A percentile compares a stretch with the other conserved stretches of the same genome.
These are phyloP conservation scores for Otolemur garnettii DNA, from an alignment of 2,113 vertebrate genomes.

Conservation along the genomic window DNA sequence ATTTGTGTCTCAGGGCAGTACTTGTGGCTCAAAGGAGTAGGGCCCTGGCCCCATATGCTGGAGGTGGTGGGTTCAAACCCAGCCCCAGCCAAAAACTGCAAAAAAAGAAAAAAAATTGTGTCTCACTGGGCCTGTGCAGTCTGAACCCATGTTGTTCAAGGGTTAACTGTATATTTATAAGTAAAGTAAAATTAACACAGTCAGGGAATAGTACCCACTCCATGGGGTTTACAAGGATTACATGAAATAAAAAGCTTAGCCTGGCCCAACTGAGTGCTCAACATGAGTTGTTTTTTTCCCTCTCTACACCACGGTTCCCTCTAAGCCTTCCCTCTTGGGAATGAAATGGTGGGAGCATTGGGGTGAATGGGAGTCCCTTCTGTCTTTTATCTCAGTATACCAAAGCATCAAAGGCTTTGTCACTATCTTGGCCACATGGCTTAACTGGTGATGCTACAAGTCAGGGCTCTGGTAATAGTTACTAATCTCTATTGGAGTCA, in stretches of 20 bases:
- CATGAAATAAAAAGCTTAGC: background rate
- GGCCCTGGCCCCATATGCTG: too few relatives aligned
- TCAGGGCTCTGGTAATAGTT: background rate
- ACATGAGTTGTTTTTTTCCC: background rate
- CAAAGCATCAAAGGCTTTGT: conserved; percentile 55
- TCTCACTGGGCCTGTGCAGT: background rate
- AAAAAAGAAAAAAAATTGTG: background rate
- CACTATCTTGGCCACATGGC: background rate
- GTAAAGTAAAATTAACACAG: background rate
- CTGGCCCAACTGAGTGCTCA: background rate
- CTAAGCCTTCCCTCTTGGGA: background rate
- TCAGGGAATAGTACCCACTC: background rate
- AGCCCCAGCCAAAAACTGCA: too few relatives aligned
- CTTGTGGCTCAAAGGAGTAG: background rate
- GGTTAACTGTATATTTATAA: background rate
- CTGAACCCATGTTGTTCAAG: background rate
- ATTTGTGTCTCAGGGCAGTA: background rate
- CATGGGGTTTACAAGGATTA: background rate
- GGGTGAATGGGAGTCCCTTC: background rate
- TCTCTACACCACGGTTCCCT: background rate
- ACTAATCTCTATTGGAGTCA: background rate
- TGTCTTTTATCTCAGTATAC: conserved; percentile 41
- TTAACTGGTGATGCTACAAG: conserved; percentile 40
- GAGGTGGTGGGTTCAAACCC: too few relatives aligned
- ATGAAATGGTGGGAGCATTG: background rate